Evolutionary conservation across 1,140 invertebrate species (phyloP).

Genomic region (Dendroctonus ponderosae): DNA sequence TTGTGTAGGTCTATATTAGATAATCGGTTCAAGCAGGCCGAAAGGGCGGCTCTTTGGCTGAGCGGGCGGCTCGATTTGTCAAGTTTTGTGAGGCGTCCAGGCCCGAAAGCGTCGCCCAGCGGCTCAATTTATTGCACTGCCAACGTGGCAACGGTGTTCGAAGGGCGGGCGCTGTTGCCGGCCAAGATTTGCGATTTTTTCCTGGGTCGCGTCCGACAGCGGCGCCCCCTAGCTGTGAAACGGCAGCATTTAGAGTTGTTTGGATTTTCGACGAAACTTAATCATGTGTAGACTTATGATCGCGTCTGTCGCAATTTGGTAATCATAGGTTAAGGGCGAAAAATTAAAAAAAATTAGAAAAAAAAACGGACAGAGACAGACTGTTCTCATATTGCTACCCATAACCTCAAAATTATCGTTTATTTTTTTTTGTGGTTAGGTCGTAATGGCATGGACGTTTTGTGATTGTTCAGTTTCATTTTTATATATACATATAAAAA

Average conservation of each 20-base stretch:
- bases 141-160: background rate
- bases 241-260: no score
- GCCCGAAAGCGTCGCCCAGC: background rate
- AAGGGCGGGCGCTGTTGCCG: no score
- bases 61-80: conserved; percentile 10
- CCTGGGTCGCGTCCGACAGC: no score
- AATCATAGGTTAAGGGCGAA: conserved; percentile 15
- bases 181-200: no score
- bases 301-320: conserved; percentile 21
- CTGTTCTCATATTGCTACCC: background rate
- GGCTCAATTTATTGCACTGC: conserved; percentile 16
- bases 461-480: conserved; percentile 19
- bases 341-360: conserved; percentile 26
- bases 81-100: conserved; percentile 18
- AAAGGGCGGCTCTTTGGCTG: background rate
- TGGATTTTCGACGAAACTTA: background rate
- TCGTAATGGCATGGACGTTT: background rate
- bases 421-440: conserved; percentile 20
- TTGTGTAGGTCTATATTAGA: conserved; percentile 55
- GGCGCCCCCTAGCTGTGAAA: no score
- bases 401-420: conserved; percentile 19
- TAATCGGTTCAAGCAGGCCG: conserved; percentile 41
- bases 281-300: conserved; percentile 2
- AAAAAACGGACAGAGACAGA: conserved; percentile 18
- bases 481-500: conserved; percentile 30